Conservation (phyloP, 1,140 invertebrate species). For the Leguminivora glycinivorella region DNA sequence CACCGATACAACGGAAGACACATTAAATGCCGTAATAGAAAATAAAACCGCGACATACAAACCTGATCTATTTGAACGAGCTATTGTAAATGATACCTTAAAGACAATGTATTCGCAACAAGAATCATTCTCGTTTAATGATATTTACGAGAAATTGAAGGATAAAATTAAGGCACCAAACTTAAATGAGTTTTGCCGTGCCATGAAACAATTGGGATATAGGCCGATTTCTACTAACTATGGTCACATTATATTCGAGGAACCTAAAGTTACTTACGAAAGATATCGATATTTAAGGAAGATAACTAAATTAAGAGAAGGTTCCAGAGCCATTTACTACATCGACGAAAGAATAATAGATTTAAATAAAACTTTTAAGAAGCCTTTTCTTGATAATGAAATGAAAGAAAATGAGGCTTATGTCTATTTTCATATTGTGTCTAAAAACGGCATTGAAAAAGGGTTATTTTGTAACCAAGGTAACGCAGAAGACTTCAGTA, state of each 20-base stretch:
- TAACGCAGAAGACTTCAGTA: conserved; percentile 39
- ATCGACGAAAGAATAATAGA: conserved; percentile 48
- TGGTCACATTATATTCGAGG: conserved; percentile 44
- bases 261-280: conserved; percentile 48
- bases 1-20: conserved; percentile 17
- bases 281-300: conserved; percentile 45
- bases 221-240: conserved; percentile 31
- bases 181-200: neutral
- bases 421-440: conserved; percentile 44
- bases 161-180: conserved; percentile 7
- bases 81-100: conserved; percentile 5
- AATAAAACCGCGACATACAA: neutral
- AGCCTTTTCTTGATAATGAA: conserved; percentile 30
- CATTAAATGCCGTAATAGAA: neutral
- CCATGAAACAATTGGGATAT: conserved; percentile 36
- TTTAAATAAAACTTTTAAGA: conserved; percentile 32
- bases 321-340: conserved; percentile 41
- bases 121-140: neutral
- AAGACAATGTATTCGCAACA: neutral
- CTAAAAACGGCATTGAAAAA: conserved; percentile 36
- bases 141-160: neutral
- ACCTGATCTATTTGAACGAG: neutral
- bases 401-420: conserved; percentile 3
- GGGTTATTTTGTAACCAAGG: conserved; percentile 40
- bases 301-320: conserved; percentile 38